These are phyloP conservation scores for Papilio glaucus DNA, from an alignment of 1,140 invertebrate genomes.

Conservation along the genomic window DNA sequence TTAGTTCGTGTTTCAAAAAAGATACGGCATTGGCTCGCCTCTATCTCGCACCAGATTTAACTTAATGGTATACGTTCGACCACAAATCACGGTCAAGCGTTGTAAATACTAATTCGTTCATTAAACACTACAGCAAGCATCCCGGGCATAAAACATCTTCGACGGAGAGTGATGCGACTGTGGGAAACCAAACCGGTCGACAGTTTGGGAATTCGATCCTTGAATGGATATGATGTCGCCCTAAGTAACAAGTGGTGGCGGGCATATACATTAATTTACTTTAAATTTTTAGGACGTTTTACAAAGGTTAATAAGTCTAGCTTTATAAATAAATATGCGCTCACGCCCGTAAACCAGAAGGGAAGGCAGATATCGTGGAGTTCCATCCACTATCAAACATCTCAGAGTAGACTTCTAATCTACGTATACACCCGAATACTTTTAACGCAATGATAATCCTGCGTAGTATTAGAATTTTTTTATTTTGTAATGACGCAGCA, in stretches of 20 bases:
- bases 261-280: too few relatives aligned
- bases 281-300: too few relatives aligned
- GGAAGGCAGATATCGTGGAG: too few relatives aligned
- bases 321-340: too few relatives aligned
- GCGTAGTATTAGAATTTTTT: too few relatives aligned
- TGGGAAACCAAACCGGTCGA: conserved; percentile 32
- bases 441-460: too few relatives aligned
- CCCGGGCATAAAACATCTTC: conserved; percentile 30
- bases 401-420: too few relatives aligned
- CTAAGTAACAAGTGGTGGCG: background rate
- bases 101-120: conserved; percentile 32
- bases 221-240: conserved; percentile 22
- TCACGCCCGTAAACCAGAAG: too few relatives aligned
- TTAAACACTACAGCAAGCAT: conserved; percentile 26
- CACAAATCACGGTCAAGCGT: conserved; percentile 28
- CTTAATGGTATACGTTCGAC: background rate
- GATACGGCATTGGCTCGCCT: background rate
- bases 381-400: too few relatives aligned
- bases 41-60: conserved; percentile 5
- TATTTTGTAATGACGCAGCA: too few relatives aligned
- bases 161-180: conserved; percentile 21
- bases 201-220: conserved; percentile 36
- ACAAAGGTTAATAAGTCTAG: too few relatives aligned
- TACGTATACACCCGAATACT: too few relatives aligned
- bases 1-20: conserved; percentile 12